Conservation (phyloP, 2,113 vertebrate genomes). For the Edolisoma coerulescens region DNA sequence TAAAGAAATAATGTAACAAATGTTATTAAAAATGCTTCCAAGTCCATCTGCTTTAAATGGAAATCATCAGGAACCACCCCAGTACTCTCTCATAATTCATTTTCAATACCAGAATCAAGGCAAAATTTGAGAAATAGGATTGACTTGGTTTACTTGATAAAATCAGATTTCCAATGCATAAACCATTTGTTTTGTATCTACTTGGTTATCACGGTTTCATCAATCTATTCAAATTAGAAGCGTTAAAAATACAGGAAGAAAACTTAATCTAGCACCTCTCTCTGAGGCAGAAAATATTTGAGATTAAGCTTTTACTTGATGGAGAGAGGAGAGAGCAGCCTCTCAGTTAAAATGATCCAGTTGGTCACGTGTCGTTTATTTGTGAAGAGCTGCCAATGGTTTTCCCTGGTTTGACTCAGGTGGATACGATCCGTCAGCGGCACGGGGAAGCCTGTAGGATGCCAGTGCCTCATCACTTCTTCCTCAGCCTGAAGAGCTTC, state of each 20-base stretch:
- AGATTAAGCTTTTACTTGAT: neutral
- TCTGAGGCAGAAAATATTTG: neutral
- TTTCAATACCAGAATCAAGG: neutral
- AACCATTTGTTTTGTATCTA: neutral
- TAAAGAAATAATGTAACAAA: neutral
- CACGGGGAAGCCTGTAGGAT: conserved; percentile 88
- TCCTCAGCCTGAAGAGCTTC: conserved; percentile 96
- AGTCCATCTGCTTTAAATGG: neutral
- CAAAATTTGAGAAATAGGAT: neutral
- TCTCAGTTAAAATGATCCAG: neutral
- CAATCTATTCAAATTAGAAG: neutral
- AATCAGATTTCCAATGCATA: neutral
- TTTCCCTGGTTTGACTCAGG: conserved; percentile 62
- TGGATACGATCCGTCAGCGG: conserved; percentile 85
- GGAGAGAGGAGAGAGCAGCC: neutral
- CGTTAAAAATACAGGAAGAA: neutral
- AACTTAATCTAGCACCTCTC: neutral
- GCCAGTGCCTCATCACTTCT: conserved; percentile 93
- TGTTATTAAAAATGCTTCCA: neutral
- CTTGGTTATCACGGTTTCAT: neutral
- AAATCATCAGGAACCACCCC: neutral
- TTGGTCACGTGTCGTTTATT: neutral
- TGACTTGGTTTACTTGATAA: neutral
- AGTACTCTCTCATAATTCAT: neutral
- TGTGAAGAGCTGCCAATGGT: neutral